These are phyloP conservation scores for Drosophila pectinifera DNA, from an alignment of 1,140 invertebrate species.

Conservation along the genomic window DNA sequence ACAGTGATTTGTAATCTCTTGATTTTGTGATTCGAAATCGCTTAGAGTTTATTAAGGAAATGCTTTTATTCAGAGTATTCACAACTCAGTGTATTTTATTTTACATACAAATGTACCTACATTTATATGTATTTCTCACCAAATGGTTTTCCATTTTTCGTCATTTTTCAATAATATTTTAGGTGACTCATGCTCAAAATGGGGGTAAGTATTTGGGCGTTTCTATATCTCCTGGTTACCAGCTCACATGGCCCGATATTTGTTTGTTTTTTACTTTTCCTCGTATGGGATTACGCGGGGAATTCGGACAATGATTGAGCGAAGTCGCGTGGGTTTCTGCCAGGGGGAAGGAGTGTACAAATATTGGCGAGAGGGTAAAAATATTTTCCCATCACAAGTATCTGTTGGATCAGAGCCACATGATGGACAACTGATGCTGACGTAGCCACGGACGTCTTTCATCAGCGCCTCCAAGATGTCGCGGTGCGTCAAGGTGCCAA, in stretches of 20 bases:
- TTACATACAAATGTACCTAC: too few species aligned
- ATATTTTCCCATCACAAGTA: conserved; percentile 10
- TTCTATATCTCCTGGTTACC: conserved; percentile 7
- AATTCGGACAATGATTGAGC: conserved; percentile 36
- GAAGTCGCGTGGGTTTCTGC: conserved; percentile 38
- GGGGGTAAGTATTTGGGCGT: conserved; percentile 1
- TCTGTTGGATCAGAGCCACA: conserved; percentile 45
- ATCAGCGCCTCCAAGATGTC: conserved; percentile 1
- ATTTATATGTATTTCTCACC: not conserved
- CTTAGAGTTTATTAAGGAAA: too few species aligned
- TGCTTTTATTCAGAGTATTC: too few species aligned
- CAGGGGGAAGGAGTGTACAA: not conserved
- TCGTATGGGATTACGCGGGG: conserved; percentile 16
- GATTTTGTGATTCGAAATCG: too few species aligned
- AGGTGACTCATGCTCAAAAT: conserved; percentile 20
- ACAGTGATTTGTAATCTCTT: too few species aligned
- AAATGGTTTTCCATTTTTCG: not conserved
- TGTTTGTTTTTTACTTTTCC: not conserved
- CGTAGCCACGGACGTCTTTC: conserved; percentile 35
- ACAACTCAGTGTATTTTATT: too few species aligned
- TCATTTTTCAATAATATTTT: not conserved
- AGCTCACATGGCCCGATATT: conserved; percentile 39
- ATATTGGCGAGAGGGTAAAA: not conserved
- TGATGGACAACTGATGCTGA: conserved; percentile 32
- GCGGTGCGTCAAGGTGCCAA: conserved; percentile 42